phyloP scores from a whole-genome alignment of 2,888 invertebrate genomes.

The Amphipyra tragopoginis region DNA sequence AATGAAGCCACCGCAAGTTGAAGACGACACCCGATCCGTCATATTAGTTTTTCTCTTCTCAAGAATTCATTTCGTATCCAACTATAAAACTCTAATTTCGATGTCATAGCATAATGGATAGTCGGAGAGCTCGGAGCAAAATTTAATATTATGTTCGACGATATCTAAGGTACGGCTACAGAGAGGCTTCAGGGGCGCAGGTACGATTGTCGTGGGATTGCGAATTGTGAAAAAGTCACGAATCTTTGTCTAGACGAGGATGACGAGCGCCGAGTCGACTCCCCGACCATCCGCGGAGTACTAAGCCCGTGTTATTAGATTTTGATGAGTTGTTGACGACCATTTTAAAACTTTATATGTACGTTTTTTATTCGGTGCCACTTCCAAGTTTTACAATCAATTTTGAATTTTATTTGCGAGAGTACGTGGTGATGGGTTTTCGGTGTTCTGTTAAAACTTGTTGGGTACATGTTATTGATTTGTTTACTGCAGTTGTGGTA shows the following conservation, averaged over 20 bases:
- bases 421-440: conserved; percentile 22
- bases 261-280: conserved; percentile 51
- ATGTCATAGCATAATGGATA: conserved; percentile 81
- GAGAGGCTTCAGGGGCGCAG: conserved; percentile 55
- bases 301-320: conserved; percentile 81
- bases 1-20: conserved; percentile 18
- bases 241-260: conserved; percentile 85
- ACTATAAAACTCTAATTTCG: conserved; percentile 79
- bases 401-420: conserved; percentile 53
- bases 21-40: conserved; percentile 48
- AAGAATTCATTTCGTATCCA: conserved; percentile 70
- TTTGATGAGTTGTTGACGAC: conserved; percentile 81
- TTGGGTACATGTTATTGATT: conserved; percentile 31
- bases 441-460: conserved; percentile 22
- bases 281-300: conserved; percentile 44
- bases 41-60: conserved; percentile 55
- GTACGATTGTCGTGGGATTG: conserved; percentile 83
- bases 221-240: conserved; percentile 86
- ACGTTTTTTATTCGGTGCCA: conserved; percentile 55
- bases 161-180: conserved; percentile 68
- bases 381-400: conserved; percentile 56
- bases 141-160: conserved; percentile 83
- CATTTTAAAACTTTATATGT: conserved; percentile 66
- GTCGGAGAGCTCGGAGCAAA: conserved; percentile 77
- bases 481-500: conserved; percentile 14